Evolutionary conservation across 2,797 vertebrate genomes (phyloP).

Genomic region (Aulostomus chinensis): DNA sequence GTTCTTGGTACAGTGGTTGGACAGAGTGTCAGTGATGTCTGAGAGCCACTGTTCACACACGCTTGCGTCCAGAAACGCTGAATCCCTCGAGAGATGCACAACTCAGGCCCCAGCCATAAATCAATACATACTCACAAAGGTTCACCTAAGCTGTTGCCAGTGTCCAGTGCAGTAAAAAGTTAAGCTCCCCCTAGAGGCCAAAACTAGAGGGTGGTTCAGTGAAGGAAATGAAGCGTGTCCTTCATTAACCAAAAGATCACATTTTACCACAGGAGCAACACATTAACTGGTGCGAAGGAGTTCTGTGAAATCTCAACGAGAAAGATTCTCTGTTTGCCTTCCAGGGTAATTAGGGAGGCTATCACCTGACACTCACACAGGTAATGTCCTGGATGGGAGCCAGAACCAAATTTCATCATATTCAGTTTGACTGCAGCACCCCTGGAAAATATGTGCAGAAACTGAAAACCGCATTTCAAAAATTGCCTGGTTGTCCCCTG

Average conservation of each 20-base stretch:
- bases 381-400: conserved; percentile 70
- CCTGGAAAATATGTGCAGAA: conserved; percentile 77
- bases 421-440: conserved; percentile 57
- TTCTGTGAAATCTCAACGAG: conserved; percentile 71
- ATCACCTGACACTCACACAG: conserved; percentile 80
- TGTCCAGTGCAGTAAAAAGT: conserved; percentile 62
- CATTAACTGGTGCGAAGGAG: conserved; percentile 68
- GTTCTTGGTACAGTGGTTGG: conserved; percentile 70
- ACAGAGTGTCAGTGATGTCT: conserved; percentile 77
- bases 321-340: conserved; percentile 77
- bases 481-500: conserved; percentile 72
- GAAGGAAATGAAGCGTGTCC: conserved; percentile 74
- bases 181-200: conserved; percentile 77
- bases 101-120: conserved; percentile 65
- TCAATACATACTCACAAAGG: conserved; percentile 71
- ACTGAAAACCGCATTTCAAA: conserved; percentile 77
- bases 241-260: conserved; percentile 79
- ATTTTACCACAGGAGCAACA: conserved; percentile 75
- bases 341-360: conserved; percentile 78
- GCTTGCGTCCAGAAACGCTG: conserved; percentile 60
- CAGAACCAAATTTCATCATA: conserved; percentile 72
- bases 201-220: conserved; percentile 62
- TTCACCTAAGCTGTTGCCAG: conserved; percentile 66
- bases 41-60: conserved; percentile 74
- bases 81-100: conserved; percentile 66